Conservation (phyloP, 2,888 invertebrate species). For the Lissonota sp. region DNA sequence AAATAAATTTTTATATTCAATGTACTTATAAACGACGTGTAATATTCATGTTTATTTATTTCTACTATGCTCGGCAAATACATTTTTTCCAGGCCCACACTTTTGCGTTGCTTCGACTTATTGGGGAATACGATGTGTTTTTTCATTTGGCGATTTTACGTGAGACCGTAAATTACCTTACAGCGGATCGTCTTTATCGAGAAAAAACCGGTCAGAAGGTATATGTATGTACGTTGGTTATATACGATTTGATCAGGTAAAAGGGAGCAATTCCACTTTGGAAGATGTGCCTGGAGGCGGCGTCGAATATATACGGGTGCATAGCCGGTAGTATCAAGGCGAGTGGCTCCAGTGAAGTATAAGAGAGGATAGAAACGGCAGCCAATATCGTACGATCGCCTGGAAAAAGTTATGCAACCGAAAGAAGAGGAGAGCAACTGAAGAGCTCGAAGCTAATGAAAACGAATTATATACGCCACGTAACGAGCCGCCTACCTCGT, state of each 20-base stretch:
- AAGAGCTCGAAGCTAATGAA: slow-evolving; percentile 60
- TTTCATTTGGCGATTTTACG: no score
- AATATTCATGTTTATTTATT: no score
- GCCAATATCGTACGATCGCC: slow-evolving; percentile 61
- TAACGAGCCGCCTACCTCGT: slow-evolving; percentile 52
- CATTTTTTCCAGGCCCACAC: no score
- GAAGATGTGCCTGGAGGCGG: slow-evolving; percentile 43
- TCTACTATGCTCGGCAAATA: no score
- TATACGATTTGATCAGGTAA: slow-evolving; percentile 59
- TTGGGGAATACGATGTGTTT: no score
- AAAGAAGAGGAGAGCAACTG: slow-evolving; percentile 44
- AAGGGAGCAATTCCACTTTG: slow-evolving; percentile 59
- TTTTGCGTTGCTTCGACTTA: no score
- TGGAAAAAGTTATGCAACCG: slow-evolving; percentile 27
- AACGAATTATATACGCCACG: slow-evolving; percentile 61
- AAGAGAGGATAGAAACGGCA: slow-evolving; percentile 34
- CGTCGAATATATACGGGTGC: slow-evolving; percentile 14
- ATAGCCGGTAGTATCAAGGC: slow-evolving; percentile 17
- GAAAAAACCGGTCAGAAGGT: slow-evolving; percentile 29
- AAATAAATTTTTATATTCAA: no score
- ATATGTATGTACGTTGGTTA: slow-evolving; percentile 17
- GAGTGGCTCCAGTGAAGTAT: slow-evolving; percentile 41
- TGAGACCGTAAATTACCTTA: not conserved
- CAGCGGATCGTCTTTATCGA: slow-evolving; percentile 1
- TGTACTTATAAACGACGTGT: no score